Percentiles rank a stretch among this genome's conserved stretches.
Evolutionary conservation across 2,888 invertebrate species (phyloP).

Genomic region (Amphiduros pacificus): DNA sequence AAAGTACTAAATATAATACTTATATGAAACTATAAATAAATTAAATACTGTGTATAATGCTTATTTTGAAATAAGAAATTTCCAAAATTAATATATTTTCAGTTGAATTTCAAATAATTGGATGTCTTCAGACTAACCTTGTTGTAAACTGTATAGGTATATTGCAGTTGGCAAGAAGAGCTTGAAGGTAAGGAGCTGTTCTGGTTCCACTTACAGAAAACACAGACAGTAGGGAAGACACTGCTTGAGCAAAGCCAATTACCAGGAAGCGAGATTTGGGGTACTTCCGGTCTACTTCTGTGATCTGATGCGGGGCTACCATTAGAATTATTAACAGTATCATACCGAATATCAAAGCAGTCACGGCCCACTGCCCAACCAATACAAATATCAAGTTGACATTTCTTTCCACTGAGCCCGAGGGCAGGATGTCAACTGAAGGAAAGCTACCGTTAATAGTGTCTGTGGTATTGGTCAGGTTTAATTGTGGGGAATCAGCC

Average conservation of each 20-base stretch:
- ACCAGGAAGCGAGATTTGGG: conserved; percentile 34
- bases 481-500: no score
- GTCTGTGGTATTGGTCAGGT: no score
- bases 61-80: no score
- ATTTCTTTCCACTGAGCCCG: no score
- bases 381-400: conserved; percentile 16
- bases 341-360: conserved; percentile 25
- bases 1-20: no score
- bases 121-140: conserved; percentile 39
- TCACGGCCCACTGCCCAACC: conserved; percentile 18
- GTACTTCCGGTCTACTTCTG: conserved; percentile 29
- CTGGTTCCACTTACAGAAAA: conserved; percentile 41
- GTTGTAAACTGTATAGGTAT: conserved; percentile 42
- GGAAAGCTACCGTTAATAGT: no score
- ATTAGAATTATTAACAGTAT: conserved; percentile 24
- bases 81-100: no score
- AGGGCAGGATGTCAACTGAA: no score
- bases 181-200: conserved; percentile 45
- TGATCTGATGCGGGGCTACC: conserved; percentile 22
- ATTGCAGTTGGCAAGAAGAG: conserved; percentile 37
- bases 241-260: conserved; percentile 36
- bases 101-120: no score
- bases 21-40: no score
- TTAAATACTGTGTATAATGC: neutral
- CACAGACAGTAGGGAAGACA: conserved; percentile 36